Percentiles rank a stretch among this genome's conserved stretches.
phyloP scores from a whole-genome alignment of 2,888 invertebrate genomes.

The Odontocerum albicorne region DNA sequence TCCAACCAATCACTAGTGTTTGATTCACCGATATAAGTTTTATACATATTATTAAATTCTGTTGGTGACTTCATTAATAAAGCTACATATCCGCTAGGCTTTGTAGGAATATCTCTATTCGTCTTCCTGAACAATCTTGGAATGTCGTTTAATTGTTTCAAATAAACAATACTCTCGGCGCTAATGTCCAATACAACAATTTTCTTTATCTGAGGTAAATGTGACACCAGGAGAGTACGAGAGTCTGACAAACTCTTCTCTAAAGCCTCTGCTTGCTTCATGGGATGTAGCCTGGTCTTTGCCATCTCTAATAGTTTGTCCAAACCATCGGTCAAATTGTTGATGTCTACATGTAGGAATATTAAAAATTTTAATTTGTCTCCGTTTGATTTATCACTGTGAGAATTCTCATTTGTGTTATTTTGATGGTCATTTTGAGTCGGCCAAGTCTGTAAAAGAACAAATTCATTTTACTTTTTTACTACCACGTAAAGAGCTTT shows the following conservation, averaged over 20 bases:
- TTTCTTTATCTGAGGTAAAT: slow-evolving; percentile 44
- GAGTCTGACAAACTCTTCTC: slow-evolving; percentile 32
- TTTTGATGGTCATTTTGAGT: slow-evolving; percentile 15
- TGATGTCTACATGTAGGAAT: slow-evolving; percentile 46
- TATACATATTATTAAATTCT: slow-evolving; percentile 59
- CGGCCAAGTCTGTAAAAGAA: slow-evolving; percentile 23
- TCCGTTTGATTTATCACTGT: slow-evolving; percentile 24
- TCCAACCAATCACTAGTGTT: slow-evolving; percentile 47
- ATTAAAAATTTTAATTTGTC: slow-evolving; percentile 43
- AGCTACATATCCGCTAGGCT: slow-evolving; percentile 79
- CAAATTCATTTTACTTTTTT: too few relatives aligned
- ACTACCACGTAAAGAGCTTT: too few relatives aligned
- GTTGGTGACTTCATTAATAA: slow-evolving; percentile 62
- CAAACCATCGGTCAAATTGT: slow-evolving; percentile 43
- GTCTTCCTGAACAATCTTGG: slow-evolving; percentile 91
- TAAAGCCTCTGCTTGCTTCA: slow-evolving; percentile 23
- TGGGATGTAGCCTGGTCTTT: slow-evolving; percentile 38
- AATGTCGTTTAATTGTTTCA: slow-evolving; percentile 88
- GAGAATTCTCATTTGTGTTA: slow-evolving; percentile 19
- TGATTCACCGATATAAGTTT: slow-evolving; percentile 44
- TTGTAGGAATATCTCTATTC: slow-evolving; percentile 82
- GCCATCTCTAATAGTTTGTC: slow-evolving; percentile 41
- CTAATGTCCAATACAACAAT: slow-evolving; percentile 47
- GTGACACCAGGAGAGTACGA: slow-evolving; percentile 16
- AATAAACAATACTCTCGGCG: slow-evolving; percentile 56